Evolutionary conservation across 2,888 invertebrate species (phyloP).

Genomic region (Andrena fulva): DNA sequence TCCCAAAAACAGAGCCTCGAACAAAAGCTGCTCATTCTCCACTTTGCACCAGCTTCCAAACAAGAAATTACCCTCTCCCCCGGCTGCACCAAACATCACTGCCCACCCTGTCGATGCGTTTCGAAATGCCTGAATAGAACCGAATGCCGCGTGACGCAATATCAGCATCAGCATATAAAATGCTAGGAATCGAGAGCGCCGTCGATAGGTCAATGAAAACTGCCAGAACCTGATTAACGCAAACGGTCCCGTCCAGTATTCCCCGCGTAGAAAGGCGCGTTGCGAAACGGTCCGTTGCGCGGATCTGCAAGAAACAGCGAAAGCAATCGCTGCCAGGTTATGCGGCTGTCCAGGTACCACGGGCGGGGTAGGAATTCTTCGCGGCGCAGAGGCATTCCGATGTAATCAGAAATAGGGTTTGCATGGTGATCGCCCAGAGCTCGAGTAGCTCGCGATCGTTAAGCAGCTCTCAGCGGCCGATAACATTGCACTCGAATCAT

Average conservation of each 20-base stretch:
- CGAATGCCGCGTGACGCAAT: not conserved
- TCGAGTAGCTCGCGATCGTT: slow-evolving; percentile 24
- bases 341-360: not conserved
- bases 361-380: slow-evolving; percentile 1
- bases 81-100: too few species aligned
- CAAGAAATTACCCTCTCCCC: too few species aligned
- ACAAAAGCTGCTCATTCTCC: too few species aligned
- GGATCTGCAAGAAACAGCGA: not conserved
- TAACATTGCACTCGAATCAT: slow-evolving; percentile 27
- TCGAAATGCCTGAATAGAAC: not conserved
- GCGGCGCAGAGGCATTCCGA: slow-evolving; percentile 4
- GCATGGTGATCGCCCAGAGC: slow-evolving; percentile 19
- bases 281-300: not conserved
- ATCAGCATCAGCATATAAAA: not conserved
- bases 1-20: too few species aligned
- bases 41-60: too few species aligned
- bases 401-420: slow-evolving; percentile 47
- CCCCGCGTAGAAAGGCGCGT: not conserved
- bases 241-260: not conserved
- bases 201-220: not conserved
- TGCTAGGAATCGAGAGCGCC: not conserved
- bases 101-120: too few species aligned
- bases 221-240: not conserved
- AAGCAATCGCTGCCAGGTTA: not conserved
- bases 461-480: slow-evolving; percentile 24